A percentile compares a stretch with the other conserved stretches of the same genome.
Conservation (phyloP, 2,113 vertebrate genomes). For the Pterocles burchelli region DNA sequence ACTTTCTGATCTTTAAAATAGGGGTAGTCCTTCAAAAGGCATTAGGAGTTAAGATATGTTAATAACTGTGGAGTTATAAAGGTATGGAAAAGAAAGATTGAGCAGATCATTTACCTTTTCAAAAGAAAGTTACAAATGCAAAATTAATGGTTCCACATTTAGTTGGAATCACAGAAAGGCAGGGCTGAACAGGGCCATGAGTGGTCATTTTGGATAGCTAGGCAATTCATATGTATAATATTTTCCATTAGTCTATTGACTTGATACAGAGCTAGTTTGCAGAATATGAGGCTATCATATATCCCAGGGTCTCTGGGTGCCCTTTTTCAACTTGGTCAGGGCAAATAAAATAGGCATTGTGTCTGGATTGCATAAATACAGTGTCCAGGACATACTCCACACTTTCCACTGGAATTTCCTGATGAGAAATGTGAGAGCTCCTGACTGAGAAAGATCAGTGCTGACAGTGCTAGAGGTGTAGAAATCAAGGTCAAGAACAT, state of each 20-base stretch:
- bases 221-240: not conserved
- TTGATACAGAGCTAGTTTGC: not conserved
- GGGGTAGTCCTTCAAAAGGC: not conserved
- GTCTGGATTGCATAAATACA: not conserved
- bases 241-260: not conserved
- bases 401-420: not conserved
- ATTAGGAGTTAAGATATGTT: not conserved
- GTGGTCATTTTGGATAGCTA: not conserved
- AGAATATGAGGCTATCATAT: not conserved
- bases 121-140: not conserved
- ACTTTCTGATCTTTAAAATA: not conserved
- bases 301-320: not conserved
- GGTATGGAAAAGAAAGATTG: not conserved
- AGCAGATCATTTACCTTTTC: not conserved
- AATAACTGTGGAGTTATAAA: not conserved
- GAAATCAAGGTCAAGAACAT: not conserved
- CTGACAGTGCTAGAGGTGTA: not conserved
- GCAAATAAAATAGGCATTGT: not conserved
- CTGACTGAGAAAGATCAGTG: not conserved
- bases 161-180: not conserved
- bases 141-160: not conserved
- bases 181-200: not conserved
- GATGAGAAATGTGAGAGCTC: not conserved
- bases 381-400: accelerated
- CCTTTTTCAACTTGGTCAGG: not conserved